phyloP scores from a whole-genome alignment of 2,797 vertebrate genomes.

The Nannoperca australis region DNA sequence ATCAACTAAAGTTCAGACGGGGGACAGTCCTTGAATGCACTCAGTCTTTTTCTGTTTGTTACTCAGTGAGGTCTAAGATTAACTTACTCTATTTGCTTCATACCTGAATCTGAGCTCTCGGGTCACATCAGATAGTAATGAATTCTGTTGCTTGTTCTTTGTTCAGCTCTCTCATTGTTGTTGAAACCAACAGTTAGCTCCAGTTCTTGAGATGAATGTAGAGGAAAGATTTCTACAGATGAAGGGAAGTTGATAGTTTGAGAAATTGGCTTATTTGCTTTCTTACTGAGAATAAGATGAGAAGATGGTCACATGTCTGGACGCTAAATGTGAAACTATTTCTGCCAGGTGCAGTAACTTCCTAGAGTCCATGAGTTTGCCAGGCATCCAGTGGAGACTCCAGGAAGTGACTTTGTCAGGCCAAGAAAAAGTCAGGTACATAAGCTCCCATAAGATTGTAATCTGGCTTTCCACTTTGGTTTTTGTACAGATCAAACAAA shows the following conservation, averaged over 20 bases:
- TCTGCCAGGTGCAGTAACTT: background rate
- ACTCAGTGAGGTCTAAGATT: slow-evolving; percentile 58
- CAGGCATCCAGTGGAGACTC: background rate
- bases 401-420: background rate
- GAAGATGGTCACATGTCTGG: background rate
- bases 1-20: slow-evolving; percentile 73
- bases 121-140: slow-evolving; percentile 48
- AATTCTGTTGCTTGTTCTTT: slow-evolving; percentile 41
- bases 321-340: too few relatives aligned
- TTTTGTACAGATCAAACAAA: background rate
- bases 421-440: background rate
- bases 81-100: slow-evolving; percentile 68
- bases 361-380: background rate
- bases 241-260: slow-evolving; percentile 1
- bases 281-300: background rate
- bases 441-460: background rate
- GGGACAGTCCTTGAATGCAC: slow-evolving; percentile 65
- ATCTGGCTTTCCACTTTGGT: background rate
- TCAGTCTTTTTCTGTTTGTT: slow-evolving; percentile 61
- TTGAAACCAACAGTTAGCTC: slow-evolving; percentile 29
- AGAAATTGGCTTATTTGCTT: background rate
- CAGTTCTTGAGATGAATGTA: slow-evolving; percentile 13
- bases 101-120: slow-evolving; percentile 63
- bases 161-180: slow-evolving; percentile 25
- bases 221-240: slow-evolving; percentile 11